Evolutionary conservation across 2,888 invertebrate species (phyloP).

Genomic region (Brassicogethes aeneus): DNA sequence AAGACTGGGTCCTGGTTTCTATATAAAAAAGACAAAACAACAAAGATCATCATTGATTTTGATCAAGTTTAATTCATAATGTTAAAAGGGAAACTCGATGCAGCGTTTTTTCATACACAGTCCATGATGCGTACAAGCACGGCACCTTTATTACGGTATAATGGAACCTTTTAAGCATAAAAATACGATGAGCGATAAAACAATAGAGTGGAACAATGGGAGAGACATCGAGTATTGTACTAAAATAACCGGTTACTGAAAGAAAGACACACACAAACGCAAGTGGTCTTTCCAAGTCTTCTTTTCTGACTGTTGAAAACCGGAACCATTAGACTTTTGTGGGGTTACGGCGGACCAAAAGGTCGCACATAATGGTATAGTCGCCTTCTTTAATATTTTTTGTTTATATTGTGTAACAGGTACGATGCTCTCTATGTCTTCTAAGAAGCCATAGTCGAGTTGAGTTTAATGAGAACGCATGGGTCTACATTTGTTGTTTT

Average conservation of each 20-base stretch:
- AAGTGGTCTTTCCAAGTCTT: not conserved
- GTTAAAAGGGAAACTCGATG: too few relatives aligned
- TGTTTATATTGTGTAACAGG: not conserved
- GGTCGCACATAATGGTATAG: not conserved
- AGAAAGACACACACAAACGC: too few relatives aligned
- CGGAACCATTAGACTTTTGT: constrained; percentile 1
- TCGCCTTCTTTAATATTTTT: too few relatives aligned
- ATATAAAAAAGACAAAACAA: too few relatives aligned
- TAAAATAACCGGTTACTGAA: not conserved
- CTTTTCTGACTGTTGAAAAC: not conserved
- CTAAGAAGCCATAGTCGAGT: not conserved
- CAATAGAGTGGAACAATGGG: not conserved
- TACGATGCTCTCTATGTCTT: constrained; percentile 1
- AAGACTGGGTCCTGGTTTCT: too few relatives aligned
- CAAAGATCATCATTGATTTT: too few relatives aligned
- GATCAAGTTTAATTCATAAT: too few relatives aligned
- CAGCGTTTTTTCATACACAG: constrained; percentile 1
- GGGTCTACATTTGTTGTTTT: too few relatives aligned
- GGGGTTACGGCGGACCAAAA: not conserved
- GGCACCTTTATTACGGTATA: not conserved
- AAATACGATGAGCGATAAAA: not conserved
- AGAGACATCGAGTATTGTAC: not conserved
- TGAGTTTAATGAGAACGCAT: too few relatives aligned
- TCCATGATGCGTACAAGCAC: not conserved
- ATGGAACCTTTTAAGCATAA: not conserved